Evolutionary conservation across 1,140 invertebrate genomes (phyloP).

Genomic region (Drosophila lacteicornis): DNA sequence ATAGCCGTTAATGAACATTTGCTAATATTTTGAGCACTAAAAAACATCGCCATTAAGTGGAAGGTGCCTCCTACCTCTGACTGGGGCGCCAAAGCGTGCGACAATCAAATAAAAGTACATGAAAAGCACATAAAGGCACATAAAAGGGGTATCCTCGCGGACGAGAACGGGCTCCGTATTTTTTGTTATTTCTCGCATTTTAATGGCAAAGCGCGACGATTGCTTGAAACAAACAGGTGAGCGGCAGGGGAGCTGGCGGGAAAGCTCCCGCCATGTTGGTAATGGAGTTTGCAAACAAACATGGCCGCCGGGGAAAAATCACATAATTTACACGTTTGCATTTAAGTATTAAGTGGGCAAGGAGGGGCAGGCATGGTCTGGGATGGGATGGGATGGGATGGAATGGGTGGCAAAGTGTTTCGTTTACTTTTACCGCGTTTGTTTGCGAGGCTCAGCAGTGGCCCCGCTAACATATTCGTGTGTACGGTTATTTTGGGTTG

Average conservation of each 20-base stretch:
- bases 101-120: conserved; percentile 84
- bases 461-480: conserved; percentile 38
- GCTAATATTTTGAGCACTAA: conserved; percentile 83
- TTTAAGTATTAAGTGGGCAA: conserved; percentile 81
- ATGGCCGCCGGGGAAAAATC: conserved; percentile 82
- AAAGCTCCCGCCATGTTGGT: conserved; percentile 77
- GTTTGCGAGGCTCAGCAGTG: conserved; percentile 67
- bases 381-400: not conserved
- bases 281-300: conserved; percentile 83
- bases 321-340: conserved; percentile 83
- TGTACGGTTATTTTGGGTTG: conserved; percentile 66
- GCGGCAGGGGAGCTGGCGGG: conserved; percentile 1
- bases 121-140: conserved; percentile 76
- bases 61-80: not conserved
- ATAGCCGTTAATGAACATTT: conserved; percentile 82
- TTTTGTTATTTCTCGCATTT: conserved; percentile 47
- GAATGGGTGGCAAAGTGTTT: conserved; percentile 64
- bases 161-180: conserved; percentile 28
- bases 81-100: conserved; percentile 71
- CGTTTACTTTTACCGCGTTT: conserved; percentile 76
- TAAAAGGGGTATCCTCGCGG: conserved; percentile 61
- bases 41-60: conserved; percentile 68
- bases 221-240: conserved; percentile 78
- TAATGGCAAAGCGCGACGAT: conserved; percentile 80
- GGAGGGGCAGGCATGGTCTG: not conserved